A percentile compares a stretch with the other conserved stretches of the same genome.
phyloP scores from a whole-genome alignment of 2,113 vertebrate genomes.

The Anhinga anhinga region DNA sequence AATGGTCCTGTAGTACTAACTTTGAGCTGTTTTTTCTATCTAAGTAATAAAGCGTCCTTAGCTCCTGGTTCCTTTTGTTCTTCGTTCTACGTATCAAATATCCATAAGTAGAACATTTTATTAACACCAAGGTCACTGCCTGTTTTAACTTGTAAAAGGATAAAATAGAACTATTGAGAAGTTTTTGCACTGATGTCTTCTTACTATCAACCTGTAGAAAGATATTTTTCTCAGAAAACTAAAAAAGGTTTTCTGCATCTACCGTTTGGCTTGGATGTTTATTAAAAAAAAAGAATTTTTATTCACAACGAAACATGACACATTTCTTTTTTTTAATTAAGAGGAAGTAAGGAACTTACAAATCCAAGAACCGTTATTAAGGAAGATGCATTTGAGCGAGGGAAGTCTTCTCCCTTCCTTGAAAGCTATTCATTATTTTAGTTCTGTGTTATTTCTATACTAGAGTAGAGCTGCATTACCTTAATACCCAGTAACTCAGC shows the following conservation, averaged over 20 bases:
- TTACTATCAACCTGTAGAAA: background rate
- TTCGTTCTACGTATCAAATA: background rate
- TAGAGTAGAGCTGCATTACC: slow-evolving; percentile 61
- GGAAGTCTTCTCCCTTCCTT: background rate
- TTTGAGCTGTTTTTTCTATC: slow-evolving; percentile 29
- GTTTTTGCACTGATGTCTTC: background rate
- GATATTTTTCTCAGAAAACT: background rate
- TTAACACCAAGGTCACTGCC: slow-evolving; percentile 16
- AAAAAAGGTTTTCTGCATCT: background rate
- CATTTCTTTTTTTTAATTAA: background rate
- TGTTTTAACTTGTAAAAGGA: background rate
- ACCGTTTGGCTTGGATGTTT: slow-evolving; percentile 7
- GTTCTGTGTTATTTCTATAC: slow-evolving; percentile 41
- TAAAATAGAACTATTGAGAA: background rate
- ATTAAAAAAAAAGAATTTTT: background rate
- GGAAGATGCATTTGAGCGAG: background rate
- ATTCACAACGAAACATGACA: background rate
- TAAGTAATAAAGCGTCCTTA: slow-evolving; percentile 7
- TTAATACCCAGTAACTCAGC: slow-evolving; percentile 73
- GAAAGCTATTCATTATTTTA: slow-evolving; percentile 60
- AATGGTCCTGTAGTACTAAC: slow-evolving; percentile 38
- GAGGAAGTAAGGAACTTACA: background rate
- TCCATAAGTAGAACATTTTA: slow-evolving; percentile 6
- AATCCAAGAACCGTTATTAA: background rate
- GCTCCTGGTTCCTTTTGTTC: slow-evolving; percentile 36